phyloP scores from a whole-genome alignment of 2,797 vertebrate species.

The Enteromius radiatus region DNA sequence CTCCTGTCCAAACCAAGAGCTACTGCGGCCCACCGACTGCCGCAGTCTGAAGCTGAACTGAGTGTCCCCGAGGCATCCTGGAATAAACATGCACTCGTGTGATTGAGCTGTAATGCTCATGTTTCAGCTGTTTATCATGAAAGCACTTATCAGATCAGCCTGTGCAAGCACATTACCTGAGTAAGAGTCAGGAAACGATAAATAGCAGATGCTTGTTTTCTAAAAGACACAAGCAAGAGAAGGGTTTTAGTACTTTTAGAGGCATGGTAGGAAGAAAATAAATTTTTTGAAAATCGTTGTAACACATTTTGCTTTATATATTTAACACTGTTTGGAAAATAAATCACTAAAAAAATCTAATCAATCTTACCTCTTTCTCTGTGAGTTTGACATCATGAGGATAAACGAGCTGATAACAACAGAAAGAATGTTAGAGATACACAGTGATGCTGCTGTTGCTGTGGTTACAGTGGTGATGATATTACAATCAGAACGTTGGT shows the following conservation, averaged over 20 bases:
- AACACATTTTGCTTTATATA: neutral
- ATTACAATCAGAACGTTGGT: neutral
- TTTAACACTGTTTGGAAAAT: neutral
- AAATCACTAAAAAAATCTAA: neutral
- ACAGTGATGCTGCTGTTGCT: slow-evolving; percentile 19
- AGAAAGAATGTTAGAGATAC: neutral
- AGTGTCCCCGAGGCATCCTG: slow-evolving; percentile 93
- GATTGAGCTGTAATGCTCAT: slow-evolving; percentile 22
- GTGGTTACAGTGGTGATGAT: neutral
- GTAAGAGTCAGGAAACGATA: slow-evolving; percentile 95
- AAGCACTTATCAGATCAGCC: neutral
- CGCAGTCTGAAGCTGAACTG: slow-evolving; percentile 95
- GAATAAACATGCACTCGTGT: slow-evolving; percentile 23
- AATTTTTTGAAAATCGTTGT: neutral
- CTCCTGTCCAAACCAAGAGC: slow-evolving; percentile 62
- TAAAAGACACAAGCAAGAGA: slow-evolving; percentile 62
- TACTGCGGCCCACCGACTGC: slow-evolving; percentile 82
- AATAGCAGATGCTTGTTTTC: slow-evolving; percentile 95
- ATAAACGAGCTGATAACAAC: slow-evolving; percentile 82
- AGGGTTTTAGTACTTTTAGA: neutral
- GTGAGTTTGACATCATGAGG: slow-evolving; percentile 87
- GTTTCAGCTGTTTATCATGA: slow-evolving; percentile 17
- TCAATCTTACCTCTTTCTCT: slow-evolving; percentile 88
- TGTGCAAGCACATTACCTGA: slow-evolving; percentile 79
- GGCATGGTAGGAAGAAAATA: neutral